Percentiles rank a stretch among this genome's conserved stretches.
These are phyloP conservation scores for Lithophane leautieri DNA, from an alignment of 2,888 invertebrate species.

Conservation along the genomic window DNA sequence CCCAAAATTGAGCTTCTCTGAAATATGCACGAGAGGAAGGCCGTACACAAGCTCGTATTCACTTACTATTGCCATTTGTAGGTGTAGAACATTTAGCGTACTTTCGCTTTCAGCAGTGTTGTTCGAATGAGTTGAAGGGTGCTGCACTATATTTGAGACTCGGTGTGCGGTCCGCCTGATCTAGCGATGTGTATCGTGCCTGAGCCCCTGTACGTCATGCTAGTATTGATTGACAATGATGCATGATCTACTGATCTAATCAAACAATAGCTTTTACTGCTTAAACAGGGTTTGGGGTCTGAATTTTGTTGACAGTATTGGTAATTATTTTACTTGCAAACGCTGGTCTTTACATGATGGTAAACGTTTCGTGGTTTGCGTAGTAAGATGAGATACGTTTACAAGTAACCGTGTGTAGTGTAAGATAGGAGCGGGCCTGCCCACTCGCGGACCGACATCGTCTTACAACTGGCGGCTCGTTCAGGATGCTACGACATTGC, in stretches of 20 bases:
- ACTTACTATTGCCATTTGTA: not conserved
- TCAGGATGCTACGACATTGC: not conserved
- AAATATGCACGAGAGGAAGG: slow-evolving; percentile 3
- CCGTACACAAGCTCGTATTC: not conserved
- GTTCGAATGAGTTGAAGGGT: not conserved
- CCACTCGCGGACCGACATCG: slow-evolving; percentile 46
- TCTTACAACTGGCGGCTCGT: not conserved
- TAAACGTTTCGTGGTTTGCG: slow-evolving; percentile 7
- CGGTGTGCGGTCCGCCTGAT: slow-evolving; percentile 7
- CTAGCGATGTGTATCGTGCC: not conserved
- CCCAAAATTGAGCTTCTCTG: not conserved
- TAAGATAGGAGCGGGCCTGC: slow-evolving; percentile 59
- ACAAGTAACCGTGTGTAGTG: slow-evolving; percentile 43
- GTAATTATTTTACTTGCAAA: slow-evolving; percentile 43
- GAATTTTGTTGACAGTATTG: slow-evolving; percentile 55
- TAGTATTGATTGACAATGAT: not conserved
- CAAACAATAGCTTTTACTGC: slow-evolving; percentile 7
- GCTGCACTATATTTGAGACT: not conserved
- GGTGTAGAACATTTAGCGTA: not conserved
- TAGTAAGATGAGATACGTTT: slow-evolving; percentile 30
- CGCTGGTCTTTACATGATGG: slow-evolving; percentile 27
- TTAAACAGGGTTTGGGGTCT: slow-evolving; percentile 51
- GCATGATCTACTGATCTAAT: not conserved
- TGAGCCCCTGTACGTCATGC: not conserved
- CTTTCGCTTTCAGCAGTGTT: not conserved